Percentiles rank a stretch among this genome's conserved stretches.
These are phyloP conservation scores for Epinephelus fuscoguttatus DNA, from an alignment of 2,113 vertebrate genomes.

Conservation along the genomic window DNA sequence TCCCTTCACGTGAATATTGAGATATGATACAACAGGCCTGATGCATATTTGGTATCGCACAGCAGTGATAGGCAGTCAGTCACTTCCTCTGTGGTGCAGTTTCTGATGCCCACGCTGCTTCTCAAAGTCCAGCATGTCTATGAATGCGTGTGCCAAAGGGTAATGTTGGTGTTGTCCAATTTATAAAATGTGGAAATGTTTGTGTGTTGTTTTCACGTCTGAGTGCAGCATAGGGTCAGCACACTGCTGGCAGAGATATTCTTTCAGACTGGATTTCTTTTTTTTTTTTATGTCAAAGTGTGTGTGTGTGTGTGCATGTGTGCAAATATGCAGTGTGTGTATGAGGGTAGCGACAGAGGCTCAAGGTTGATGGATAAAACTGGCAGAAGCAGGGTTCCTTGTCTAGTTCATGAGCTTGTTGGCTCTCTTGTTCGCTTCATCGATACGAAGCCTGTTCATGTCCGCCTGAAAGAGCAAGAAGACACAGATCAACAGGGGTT, in stretches of 20 bases:
- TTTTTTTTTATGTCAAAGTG: not conserved
- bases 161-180: not conserved
- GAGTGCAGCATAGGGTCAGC: conserved; percentile 26
- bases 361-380: conserved; percentile 43
- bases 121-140: conserved; percentile 46
- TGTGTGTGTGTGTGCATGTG: conserved; percentile 23
- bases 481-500: not conserved
- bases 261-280: conserved; percentile 23
- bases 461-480: conserved; percentile 88
- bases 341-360: conserved; percentile 34
- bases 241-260: conserved; percentile 31
- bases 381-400: conserved; percentile 49
- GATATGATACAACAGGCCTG: conserved; percentile 43
- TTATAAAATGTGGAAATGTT: conserved; percentile 15
- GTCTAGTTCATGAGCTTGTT: conserved; percentile 92
- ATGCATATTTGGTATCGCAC: conserved; percentile 51
- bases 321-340: conserved; percentile 6
- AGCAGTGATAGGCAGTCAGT: conserved; percentile 44
- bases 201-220: conserved; percentile 16
- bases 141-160: not conserved
- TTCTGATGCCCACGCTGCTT: conserved; percentile 37
- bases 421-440: conserved; percentile 92
- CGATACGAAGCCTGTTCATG: conserved; percentile 92
- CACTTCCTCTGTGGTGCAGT: conserved; percentile 23
- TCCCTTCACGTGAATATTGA: conserved; percentile 26